Percentiles rank a stretch among this genome's conserved stretches.
These are phyloP conservation scores for Drosophila neonasuta DNA, from an alignment of 2,888 invertebrate species.

Conservation along the genomic window DNA sequence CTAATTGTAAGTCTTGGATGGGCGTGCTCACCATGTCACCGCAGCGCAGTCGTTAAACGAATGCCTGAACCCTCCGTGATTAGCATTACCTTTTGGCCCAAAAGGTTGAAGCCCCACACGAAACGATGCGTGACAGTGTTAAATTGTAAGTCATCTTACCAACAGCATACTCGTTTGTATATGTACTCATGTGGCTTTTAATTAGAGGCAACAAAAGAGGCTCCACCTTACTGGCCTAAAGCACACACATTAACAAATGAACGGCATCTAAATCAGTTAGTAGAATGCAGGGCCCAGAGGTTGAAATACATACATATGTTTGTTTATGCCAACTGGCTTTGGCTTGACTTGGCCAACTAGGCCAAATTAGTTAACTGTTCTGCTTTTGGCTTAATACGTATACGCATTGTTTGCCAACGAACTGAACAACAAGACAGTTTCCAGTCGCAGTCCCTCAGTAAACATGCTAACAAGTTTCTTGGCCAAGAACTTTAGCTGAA, in stretches of 20 bases:
- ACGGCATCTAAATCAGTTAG: conserved; percentile 55
- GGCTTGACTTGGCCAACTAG: conserved; percentile 53
- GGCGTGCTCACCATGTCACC: conserved; percentile 31
- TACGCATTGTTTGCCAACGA: conserved; percentile 1
- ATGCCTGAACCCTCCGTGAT: conserved; percentile 53
- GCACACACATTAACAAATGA: conserved; percentile 72
- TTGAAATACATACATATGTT: conserved; percentile 23
- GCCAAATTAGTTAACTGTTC: conserved; percentile 58
- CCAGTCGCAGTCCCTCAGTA: conserved; percentile 29
- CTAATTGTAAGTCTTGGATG: conserved; percentile 68
- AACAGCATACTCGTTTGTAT: conserved; percentile 24
- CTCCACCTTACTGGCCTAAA: conserved; percentile 46
- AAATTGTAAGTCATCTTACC: conserved; percentile 54
- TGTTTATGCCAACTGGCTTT: conserved; percentile 33
- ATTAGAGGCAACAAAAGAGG: conserved; percentile 67
- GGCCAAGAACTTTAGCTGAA: conserved; percentile 23
- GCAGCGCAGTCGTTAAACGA: conserved; percentile 35
- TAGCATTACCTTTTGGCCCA: conserved; percentile 64
- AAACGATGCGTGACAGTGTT: conserved; percentile 76
- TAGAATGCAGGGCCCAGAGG: conserved; percentile 36
- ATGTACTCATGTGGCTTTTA: conserved; percentile 57
- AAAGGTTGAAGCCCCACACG: conserved; percentile 56
- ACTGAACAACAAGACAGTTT: conserved; percentile 26
- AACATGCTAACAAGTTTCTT: conserved; percentile 47
- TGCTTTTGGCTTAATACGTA: conserved; percentile 27